Conservation (phyloP, 92 coral and sea anemone species). For the Parazoanthus darwini region DNA sequence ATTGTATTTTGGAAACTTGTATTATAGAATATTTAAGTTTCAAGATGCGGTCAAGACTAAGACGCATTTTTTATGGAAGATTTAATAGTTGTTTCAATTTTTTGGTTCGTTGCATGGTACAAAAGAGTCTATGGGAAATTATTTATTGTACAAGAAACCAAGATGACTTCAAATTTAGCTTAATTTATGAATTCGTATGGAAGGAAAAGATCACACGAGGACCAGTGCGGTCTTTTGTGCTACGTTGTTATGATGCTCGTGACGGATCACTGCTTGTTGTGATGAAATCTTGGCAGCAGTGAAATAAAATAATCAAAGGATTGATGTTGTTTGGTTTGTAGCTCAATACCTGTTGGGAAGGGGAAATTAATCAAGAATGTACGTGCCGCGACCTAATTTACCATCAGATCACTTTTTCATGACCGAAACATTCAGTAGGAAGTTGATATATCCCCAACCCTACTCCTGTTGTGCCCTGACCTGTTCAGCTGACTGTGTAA, state of each 20-base stretch:
- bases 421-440: too few species aligned
- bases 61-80: constrained; percentile 36
- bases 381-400: too few species aligned
- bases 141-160: constrained; percentile 35
- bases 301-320: constrained; percentile 18
- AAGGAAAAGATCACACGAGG: constrained; percentile 5
- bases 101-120: constrained; percentile 27
- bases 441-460: too few species aligned
- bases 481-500: too few species aligned
- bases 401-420: too few species aligned
- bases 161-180: constrained; percentile 36
- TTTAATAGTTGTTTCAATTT: constrained; percentile 41
- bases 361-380: not conserved
- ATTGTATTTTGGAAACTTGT: constrained; percentile 85
- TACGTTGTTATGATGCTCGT: not conserved
- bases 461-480: too few species aligned
- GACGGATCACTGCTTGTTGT: not conserved
- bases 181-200: constrained; percentile 41
- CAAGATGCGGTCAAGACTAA: constrained; percentile 20
- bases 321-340: not conserved
- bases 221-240: not conserved
- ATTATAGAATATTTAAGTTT: constrained; percentile 72
- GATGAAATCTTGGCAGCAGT: constrained; percentile 37
- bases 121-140: constrained; percentile 37
- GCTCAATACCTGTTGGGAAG: not conserved